Conservation (phyloP, 1,140 invertebrate species). For the Lepidurus arcticus region DNA sequence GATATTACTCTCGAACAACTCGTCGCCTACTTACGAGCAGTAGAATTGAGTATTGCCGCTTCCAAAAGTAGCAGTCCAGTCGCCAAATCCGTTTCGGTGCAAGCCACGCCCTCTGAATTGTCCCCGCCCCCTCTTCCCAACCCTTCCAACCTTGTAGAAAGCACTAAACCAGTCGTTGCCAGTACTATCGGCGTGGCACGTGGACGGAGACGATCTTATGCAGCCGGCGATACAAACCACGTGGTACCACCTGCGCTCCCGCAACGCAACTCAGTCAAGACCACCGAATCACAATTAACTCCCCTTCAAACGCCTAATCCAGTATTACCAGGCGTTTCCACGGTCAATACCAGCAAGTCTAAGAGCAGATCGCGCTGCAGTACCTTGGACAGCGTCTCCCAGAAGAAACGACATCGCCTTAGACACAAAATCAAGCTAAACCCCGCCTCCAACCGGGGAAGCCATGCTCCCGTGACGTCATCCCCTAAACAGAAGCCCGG, state of each 20-base stretch:
- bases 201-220: not conserved
- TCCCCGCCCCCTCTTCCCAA: not conserved
- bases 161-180: not conserved
- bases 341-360: not conserved
- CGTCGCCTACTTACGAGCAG: not conserved
- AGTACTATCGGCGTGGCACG: not conserved
- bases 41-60: not conserved
- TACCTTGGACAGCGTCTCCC: not conserved
- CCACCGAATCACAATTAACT: not conserved
- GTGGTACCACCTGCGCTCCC: not conserved
- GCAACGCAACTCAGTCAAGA: not conserved
- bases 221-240: not conserved
- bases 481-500: conserved; percentile 28
- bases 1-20: conserved; percentile 6
- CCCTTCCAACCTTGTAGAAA: not conserved
- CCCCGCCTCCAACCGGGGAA: not conserved
- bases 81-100: not conserved
- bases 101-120: not conserved
- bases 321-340: not conserved
- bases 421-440: not conserved
- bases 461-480: not conserved
- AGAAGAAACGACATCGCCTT: not conserved
- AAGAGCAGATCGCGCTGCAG: not conserved
- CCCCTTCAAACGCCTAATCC: not conserved
- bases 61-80: not conserved